Conservation (phyloP, 2,113 vertebrate genomes). For the Percopsis transmontana region DNA sequence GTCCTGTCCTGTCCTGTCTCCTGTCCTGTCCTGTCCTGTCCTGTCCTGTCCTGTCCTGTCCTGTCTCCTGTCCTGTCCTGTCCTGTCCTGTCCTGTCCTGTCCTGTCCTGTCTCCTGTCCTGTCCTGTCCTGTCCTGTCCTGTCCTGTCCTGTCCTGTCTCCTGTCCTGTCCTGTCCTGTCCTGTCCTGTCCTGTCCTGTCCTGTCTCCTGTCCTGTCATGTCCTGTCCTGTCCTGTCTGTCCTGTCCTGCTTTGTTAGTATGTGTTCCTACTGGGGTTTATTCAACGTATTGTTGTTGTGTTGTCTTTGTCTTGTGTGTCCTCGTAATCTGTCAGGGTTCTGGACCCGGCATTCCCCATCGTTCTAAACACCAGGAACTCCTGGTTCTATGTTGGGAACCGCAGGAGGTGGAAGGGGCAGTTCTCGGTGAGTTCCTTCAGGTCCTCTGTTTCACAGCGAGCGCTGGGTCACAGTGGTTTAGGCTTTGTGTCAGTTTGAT, state of each 20-base stretch:
- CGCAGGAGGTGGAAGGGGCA: constrained; percentile 80
- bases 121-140: not conserved
- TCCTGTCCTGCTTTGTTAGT: no score
- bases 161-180: no score
- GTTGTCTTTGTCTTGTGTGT: constrained; percentile 3
- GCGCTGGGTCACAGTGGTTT: not conserved
- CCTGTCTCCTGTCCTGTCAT: no score
- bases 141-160: not conserved
- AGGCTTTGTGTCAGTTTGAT: no score
- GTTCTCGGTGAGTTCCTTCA: constrained; percentile 82
- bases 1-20: no score
- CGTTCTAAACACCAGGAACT: constrained; percentile 78
- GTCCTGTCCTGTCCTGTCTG: no score
- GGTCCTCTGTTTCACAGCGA: not conserved
- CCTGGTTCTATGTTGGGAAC: constrained; percentile 87
- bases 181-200: no score
- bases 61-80: no score
- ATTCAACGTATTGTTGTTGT: not conserved
- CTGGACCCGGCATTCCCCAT: constrained; percentile 80
- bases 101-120: no score
- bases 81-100: not conserved
- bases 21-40: no score
- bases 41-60: no score
- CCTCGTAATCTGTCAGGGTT: constrained; percentile 71
- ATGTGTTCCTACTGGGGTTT: no score